phyloP scores from a whole-genome alignment of 2,888 invertebrate species.

The Calephelis perditalis region DNA sequence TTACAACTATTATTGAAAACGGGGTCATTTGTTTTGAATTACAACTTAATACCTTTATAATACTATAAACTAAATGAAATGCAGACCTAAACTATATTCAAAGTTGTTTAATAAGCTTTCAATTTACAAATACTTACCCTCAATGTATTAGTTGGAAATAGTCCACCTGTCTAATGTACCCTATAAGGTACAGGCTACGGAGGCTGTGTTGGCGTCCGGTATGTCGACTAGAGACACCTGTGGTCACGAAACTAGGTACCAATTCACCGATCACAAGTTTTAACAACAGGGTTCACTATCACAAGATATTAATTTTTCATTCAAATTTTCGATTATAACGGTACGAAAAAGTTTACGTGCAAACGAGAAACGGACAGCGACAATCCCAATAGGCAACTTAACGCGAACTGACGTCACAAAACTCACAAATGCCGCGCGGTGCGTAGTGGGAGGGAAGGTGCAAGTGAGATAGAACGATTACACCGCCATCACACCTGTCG shows the following conservation, averaged over 20 bases:
- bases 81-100: background rate
- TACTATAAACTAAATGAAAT: background rate
- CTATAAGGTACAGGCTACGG: slow-evolving; percentile 41
- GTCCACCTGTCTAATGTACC: slow-evolving; percentile 53
- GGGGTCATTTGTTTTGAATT: background rate
- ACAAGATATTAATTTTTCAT: slow-evolving; percentile 24
- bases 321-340: slow-evolving; percentile 5
- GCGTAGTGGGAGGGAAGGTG: slow-evolving; percentile 27
- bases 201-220: slow-evolving; percentile 69
- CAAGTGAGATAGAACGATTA: slow-evolving; percentile 33
- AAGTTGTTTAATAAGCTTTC: background rate
- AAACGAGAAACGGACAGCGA: slow-evolving; percentile 27
- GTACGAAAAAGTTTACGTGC: slow-evolving; percentile 53
- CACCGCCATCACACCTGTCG: slow-evolving; percentile 59
- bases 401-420: slow-evolving; percentile 49
- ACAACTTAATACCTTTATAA: background rate
- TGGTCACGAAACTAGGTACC: slow-evolving; percentile 60
- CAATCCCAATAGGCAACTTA: slow-evolving; percentile 46
- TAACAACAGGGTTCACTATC: slow-evolving; percentile 31
- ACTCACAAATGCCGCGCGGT: slow-evolving; percentile 36
- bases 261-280: slow-evolving; percentile 30
- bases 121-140: slow-evolving; percentile 36
- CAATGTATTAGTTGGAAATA: slow-evolving; percentile 42
- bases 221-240: slow-evolving; percentile 59
- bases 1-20: background rate